Evolutionary conservation across 1,140 invertebrate species (phyloP).

Genomic region (Brachionus rubens): DNA sequence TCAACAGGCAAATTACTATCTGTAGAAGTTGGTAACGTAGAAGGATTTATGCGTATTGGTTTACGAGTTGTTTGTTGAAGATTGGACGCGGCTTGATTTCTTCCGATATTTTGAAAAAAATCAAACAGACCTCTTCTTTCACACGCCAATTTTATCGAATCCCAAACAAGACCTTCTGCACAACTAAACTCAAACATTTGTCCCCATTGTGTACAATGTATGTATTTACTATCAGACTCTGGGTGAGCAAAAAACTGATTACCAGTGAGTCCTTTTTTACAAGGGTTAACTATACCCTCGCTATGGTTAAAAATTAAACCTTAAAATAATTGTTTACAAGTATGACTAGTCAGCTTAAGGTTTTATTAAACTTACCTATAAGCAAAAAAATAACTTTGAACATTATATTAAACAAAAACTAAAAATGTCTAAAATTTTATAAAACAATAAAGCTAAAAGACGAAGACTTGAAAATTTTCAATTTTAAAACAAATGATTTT

Average conservation of each 20-base stretch:
- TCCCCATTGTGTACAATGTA: conserved; percentile 28
- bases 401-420: too few relatives aligned
- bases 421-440: too few relatives aligned
- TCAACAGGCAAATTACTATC: not conserved
- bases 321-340: too few relatives aligned
- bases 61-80: too few relatives aligned
- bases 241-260: conserved; percentile 28
- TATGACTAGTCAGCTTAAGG: too few relatives aligned
- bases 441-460: too few relatives aligned
- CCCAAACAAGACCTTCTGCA: not conserved
- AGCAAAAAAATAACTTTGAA: too few relatives aligned
- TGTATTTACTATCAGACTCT: conserved; percentile 6
- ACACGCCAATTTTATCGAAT: not conserved
- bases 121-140: not conserved
- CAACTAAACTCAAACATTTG: conserved; percentile 31
- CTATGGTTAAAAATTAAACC: too few relatives aligned
- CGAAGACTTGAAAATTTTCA: too few relatives aligned
- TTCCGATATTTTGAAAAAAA: not conserved
- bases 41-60: too few relatives aligned
- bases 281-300: not conserved
- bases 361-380: too few relatives aligned
- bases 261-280: not conserved
- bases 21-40: not conserved
- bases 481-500: too few relatives aligned
- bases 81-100: not conserved